Evolutionary conservation across 2,113 vertebrate species (phyloP), one percentile per base, ranked within the genome.

Genomic region (Seriola rivoliana): DNA sequence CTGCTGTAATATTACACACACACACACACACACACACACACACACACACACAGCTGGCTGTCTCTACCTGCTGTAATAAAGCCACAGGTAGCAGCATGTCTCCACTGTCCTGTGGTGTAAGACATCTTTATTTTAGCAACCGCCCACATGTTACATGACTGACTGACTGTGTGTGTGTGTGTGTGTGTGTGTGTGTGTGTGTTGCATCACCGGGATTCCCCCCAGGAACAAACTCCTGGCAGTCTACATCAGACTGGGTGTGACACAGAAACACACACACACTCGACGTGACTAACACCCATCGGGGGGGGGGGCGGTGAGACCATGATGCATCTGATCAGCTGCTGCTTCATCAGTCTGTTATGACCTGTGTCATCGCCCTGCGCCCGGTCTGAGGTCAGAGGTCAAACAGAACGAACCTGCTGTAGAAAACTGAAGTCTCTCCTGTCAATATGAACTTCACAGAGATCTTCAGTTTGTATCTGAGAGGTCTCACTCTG

Each of bases 181-280:
- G 48, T 60, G 63, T 46, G 50, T 67, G 48, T 32, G 52, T 29
- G 58, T 23, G 29, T 52, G 72, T 34, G 59, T 38, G 34, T 36
- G 69, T 70, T 75, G 38, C 67, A 19, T 79, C 78, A 79, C n/a
- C 1, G 62, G 82, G 85, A 71, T 84, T 75, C 73, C 85, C 82
- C 71, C 13, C 21, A 44, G 57, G 19, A 78, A 52, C 25, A 55
- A 52, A 38, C 13, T 38, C 2, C 25, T 44, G 44, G 8, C 42
- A 13, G 54, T 19, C 16, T 42, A 14, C 23, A 40, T 17, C 46
- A 64, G 8, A 38, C 57, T 21, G 50, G 52, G 60, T 23, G 66
- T 38, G 52, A 52, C 64, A 54, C 59, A 48, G 78, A 66, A 75
- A 58, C 12, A 19, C 46, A 60, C 8, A 42, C 67, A 32, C 59